These are phyloP conservation scores for Montipora efflorescens DNA, from an alignment of 64 coral and sea anemone genomes.

Conservation along the genomic window DNA sequence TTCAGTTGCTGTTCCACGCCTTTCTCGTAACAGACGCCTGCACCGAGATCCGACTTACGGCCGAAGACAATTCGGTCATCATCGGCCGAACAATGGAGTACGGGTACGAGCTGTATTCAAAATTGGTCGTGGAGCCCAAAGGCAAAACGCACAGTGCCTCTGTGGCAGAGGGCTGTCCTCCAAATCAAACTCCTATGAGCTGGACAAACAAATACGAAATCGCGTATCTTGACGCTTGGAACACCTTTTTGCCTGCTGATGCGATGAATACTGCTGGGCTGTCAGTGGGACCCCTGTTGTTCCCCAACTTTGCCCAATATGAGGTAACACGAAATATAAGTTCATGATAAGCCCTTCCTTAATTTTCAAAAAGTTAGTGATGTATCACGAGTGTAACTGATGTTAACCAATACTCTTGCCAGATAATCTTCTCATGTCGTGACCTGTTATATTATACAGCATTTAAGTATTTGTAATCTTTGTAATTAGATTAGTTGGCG, in stretches of 20 bases:
- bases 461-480: neutral
- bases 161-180: neutral
- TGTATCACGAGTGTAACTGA: neutral
- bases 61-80: neutral
- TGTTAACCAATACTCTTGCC: neutral
- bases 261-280: slow-evolving; percentile 9
- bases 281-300: slow-evolving; percentile 1
- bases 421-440: neutral
- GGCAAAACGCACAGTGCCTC: neutral
- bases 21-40: neutral
- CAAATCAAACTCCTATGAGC: neutral
- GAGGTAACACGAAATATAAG: neutral
- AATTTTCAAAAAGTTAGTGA: neutral
- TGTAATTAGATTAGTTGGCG: neutral
- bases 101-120: neutral
- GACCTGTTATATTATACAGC: neutral
- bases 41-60: neutral
- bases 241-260: neutral
- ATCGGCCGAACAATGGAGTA: slow-evolving; percentile 11
- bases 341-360: neutral
- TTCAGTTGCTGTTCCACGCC: neutral
- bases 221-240: slow-evolving; percentile 20
- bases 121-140: neutral
- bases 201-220: neutral
- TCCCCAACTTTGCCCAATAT: slow-evolving; percentile 8